Percentiles rank a stretch among this genome's conserved stretches.
Conservation (phyloP, 2,888 invertebrate genomes). For the Pandemis cinnamomeana region DNA sequence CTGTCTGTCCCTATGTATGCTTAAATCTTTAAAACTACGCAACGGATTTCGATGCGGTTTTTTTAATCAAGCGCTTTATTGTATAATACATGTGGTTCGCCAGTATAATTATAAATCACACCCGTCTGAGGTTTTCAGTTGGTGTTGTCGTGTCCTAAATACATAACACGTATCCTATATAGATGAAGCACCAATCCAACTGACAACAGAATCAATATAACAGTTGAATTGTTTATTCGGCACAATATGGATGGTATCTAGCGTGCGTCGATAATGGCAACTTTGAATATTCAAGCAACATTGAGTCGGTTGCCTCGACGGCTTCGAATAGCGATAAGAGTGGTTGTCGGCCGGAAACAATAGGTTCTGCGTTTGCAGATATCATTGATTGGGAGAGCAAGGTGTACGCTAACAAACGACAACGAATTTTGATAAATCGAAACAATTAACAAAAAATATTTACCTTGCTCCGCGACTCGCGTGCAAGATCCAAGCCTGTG, state of each 20-base stretch:
- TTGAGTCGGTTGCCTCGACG: not conserved
- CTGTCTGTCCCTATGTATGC: too few relatives aligned
- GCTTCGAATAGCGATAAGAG: not conserved
- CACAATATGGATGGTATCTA: constrained; percentile 11
- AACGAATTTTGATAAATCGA: not conserved
- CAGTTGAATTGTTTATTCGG: constrained; percentile 1
- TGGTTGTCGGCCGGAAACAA: constrained; percentile 3
- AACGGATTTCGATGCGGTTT: too few relatives aligned
- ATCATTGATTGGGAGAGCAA: not conserved
- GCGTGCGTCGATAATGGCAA: not conserved
- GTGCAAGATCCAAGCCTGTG: too few relatives aligned
- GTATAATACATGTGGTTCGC: too few relatives aligned
- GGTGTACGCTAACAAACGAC: not conserved
- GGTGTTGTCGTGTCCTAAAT: too few relatives aligned
- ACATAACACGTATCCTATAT: not conserved
- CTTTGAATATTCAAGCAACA: constrained; percentile 17
- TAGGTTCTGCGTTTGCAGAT: constrained; percentile 1
- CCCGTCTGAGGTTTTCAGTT: too few relatives aligned
- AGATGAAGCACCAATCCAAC: not conserved
- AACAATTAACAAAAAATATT: too few relatives aligned
- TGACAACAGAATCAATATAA: constrained; percentile 4
- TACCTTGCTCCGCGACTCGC: too few relatives aligned
- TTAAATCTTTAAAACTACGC: too few relatives aligned
- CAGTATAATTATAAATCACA: too few relatives aligned
- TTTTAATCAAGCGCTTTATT: too few relatives aligned